Evolutionary conservation across 2,888 invertebrate genomes (phyloP).

Genomic region (Pyrrhia umbra): DNA sequence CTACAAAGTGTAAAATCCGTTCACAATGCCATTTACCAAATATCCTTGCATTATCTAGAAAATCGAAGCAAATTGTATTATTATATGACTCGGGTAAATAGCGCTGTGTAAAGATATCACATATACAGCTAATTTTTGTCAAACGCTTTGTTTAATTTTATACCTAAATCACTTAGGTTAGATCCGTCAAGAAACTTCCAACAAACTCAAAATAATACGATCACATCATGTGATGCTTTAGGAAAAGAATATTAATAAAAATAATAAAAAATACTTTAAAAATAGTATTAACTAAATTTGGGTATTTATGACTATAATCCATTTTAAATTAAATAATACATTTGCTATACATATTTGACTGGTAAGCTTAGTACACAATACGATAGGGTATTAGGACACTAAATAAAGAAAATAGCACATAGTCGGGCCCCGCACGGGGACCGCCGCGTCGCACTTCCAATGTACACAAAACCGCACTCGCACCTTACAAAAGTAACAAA

Average conservation of each 20-base stretch:
- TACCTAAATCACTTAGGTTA: constrained; percentile 73
- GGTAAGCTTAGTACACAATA: constrained; percentile 89
- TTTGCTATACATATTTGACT: constrained; percentile 89
- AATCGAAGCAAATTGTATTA: constrained; percentile 67
- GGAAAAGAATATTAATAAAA: constrained; percentile 78
- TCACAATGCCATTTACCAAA: constrained; percentile 65
- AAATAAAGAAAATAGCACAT: constrained; percentile 87
- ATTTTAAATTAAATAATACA: constrained; percentile 88
- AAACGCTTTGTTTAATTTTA: constrained; percentile 72
- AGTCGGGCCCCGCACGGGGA: constrained; percentile 69
- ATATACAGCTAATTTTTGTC: constrained; percentile 70
- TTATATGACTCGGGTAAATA: constrained; percentile 62
- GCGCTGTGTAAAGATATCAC: constrained; percentile 64
- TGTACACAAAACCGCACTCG: constrained; percentile 82
- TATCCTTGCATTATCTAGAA: constrained; percentile 66
- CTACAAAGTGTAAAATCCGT: constrained; percentile 63
- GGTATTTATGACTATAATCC: constrained; percentile 90
- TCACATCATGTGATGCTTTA: constrained; percentile 86
- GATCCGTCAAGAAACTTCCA: constrained; percentile 72
- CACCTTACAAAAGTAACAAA: constrained; percentile 88
- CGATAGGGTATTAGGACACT: constrained; percentile 86
- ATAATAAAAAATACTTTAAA: constrained; percentile 81
- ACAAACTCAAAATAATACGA: constrained; percentile 80
- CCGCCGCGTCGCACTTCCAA: constrained; percentile 73
- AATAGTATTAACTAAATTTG: constrained; percentile 89